Percentiles rank a stretch among this genome's conserved stretches.
Evolutionary conservation across 2,113 vertebrate genomes (phyloP).

Genomic region (Microcebus jonahi): DNA sequence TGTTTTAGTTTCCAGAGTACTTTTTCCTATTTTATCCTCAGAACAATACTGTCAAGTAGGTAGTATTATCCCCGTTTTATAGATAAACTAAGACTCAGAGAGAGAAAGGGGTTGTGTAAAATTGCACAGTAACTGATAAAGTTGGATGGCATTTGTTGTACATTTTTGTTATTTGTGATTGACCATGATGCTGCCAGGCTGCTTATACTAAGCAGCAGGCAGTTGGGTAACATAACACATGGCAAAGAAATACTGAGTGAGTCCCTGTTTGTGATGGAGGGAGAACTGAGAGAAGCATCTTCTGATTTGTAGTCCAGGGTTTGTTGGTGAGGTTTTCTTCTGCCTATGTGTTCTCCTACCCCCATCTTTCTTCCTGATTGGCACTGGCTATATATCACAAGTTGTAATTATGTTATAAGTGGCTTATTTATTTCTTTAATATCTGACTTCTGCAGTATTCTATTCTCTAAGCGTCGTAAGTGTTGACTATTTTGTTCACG

Average conservation of each 20-base stretch:
- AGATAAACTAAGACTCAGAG: neutral
- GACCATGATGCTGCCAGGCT: neutral
- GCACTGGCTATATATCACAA: neutral
- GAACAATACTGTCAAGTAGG: neutral
- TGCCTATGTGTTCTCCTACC: neutral
- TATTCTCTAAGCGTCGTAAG: neutral
- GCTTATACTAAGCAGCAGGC: neutral
- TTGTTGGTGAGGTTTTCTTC: conserved; percentile 16
- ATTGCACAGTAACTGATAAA: neutral
- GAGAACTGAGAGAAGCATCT: neutral
- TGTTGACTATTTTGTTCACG: neutral
- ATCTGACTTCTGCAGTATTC: neutral
- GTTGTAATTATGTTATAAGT: conserved; percentile 25
- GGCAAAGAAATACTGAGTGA: neutral
- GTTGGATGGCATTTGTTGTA: neutral
- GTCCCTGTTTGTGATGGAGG: neutral
- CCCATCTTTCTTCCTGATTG: neutral
- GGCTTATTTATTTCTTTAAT: neutral
- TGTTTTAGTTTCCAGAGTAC: neutral
- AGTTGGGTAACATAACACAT: neutral
- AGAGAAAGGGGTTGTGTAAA: neutral
- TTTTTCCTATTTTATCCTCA: neutral
- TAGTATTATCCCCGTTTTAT: neutral
- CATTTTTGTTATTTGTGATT: conserved; percentile 19
- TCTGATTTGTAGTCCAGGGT: neutral